Base-by-base conservation (phyloP, 1,140 invertebrate genomes). In the Plectrocnemia conspersa region DNA sequence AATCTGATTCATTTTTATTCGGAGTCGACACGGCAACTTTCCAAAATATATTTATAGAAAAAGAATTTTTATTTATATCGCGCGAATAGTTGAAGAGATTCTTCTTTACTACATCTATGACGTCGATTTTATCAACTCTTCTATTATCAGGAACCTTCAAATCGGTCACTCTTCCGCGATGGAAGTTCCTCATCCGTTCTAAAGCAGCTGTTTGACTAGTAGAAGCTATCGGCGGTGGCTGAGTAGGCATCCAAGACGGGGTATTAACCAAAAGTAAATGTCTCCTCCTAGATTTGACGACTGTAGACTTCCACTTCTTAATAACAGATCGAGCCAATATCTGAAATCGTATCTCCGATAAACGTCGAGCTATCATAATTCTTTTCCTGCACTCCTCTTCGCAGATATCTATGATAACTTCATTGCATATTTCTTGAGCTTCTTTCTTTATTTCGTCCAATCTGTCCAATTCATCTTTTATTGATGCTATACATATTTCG, bases 21-120 rank as follows among this genome's bases (percentile, higher is more conserved):
- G 82, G 79, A 47, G 81, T 72, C 0, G 80, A 79, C 13, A 86
- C 63, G n/a, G 79, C 66, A 18, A 85, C 59, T 69, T 88, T 88
- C 82, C 82, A 87, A 65, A 78, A 86, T 41, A 78, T 68, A 56
- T 76, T 75, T 54, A 76, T 73, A 40, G 72, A 71, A 49, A 75
- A 72, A 35, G 71, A 71, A 62, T 72, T 74, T 50, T 52, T 29
- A 15, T 66, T 69, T 22, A 75, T 70, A 63, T 74, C 68, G 61
- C 69, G 72, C 59, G 72, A 71, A 27, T 71, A 67, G 64, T 73
- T 70, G 35, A 72, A 53, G 11, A 78, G 64, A 38, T 72, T 61
- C 18, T 72, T 73, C 64, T 70, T 68, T 21, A 75, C 74, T 42
- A 76, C 66, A 65, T 76, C 69, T 54, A 72, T 68, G 9, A 78